Evolutionary conservation across 2,797 vertebrate species (phyloP).

Genomic region (Calcarius lapponicus): DNA sequence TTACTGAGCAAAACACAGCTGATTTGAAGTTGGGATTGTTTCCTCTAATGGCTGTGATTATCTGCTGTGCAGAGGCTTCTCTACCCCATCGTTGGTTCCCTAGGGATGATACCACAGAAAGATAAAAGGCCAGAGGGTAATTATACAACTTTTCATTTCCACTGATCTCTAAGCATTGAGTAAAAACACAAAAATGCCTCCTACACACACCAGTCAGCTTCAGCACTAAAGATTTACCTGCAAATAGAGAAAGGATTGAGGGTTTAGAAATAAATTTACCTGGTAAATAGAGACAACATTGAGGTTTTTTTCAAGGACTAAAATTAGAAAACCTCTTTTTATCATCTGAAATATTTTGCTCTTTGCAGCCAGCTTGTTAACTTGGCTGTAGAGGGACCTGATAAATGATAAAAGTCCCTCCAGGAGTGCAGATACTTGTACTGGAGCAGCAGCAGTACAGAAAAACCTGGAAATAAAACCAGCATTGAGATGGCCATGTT

Average conservation of each 20-base stretch:
- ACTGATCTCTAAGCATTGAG: not conserved
- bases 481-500: not conserved
- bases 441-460: not conserved
- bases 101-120: not conserved
- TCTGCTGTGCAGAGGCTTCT: not conserved
- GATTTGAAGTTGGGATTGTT: not conserved
- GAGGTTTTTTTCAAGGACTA: not conserved
- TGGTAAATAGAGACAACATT: not conserved
- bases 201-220: not conserved
- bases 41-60: not conserved
- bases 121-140: slow-evolving; percentile 45
- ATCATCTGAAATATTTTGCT: not conserved
- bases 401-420: not conserved
- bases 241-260: not conserved
- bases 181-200: slow-evolving; percentile 13
- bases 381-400: not conserved
- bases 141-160: slow-evolving; percentile 41
- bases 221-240: not conserved
- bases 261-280: not conserved
- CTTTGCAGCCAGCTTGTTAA: not conserved
- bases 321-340: not conserved
- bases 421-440: not conserved
- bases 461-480: not conserved
- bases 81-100: not conserved
- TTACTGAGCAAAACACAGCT: not conserved